Base-by-base conservation (phyloP, 2,113 vertebrate species). In the Oreochromis spilurus region DNA sequence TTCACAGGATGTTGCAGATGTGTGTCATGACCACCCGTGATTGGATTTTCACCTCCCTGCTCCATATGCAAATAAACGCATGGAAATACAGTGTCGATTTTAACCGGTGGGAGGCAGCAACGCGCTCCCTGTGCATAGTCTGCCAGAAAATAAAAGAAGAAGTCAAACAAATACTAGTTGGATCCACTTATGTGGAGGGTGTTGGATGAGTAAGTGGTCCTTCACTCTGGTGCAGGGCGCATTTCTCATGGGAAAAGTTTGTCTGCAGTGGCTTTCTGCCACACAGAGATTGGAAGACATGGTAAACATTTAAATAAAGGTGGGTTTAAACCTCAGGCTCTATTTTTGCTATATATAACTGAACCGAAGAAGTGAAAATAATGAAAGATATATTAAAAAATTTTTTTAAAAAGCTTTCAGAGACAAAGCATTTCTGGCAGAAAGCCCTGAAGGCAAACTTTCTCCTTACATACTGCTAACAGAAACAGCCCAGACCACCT, bases 381-480 rank as follows among this genome's bases (percentile, higher is more conserved):
- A 77, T n/a, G 24, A 75, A 50, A 75, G 70, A 29, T 75, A 75
- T 75, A 29, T 48, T 7, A 9, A 43, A 9, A 31, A 2, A 0
- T 0, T 7, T 16, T 7, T 7, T 0, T 0, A 1, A 11, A 45
- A 31, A 52, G 26, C 26, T 50, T 77, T 50, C 17, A 19, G 4
- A 77, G 70, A 77, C 26, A n/a, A 7, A 77, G 3, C 6, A 19
- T 31, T 77, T 12, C 70, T 50, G 70, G 24, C 24, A 75, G 24
- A 75, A 75, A 67, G n/a, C 19, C 36, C 36, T 40, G 36, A 70
- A 50, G 40, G 16, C 24, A 77, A 50, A 50, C 70, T 50, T 77
- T 50, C 36, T n/a, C n/a, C 53, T 7, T 65, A 45, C 77, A 55
- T 6, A 29, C 24, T 17, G 45, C 75, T 3, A 29, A 34, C 31